Evolutionary conservation across 2,113 vertebrate genomes (phyloP).

Genomic region (Anoplopoma fimbria): DNA sequence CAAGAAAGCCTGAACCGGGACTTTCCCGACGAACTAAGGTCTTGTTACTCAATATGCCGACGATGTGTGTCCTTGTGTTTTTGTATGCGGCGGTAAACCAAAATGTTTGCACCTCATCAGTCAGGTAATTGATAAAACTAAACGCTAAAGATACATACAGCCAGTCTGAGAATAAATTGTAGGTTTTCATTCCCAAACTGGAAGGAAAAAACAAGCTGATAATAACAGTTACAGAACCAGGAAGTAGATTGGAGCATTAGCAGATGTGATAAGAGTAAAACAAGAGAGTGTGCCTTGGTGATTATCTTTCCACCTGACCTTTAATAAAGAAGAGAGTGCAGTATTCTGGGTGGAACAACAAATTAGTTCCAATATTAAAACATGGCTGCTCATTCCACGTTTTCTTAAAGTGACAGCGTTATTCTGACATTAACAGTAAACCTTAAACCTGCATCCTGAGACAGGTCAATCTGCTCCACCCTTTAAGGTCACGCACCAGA

Average conservation of each 20-base stretch:
- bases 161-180: neutral
- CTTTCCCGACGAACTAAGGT: neutral
- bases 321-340: too few relatives aligned
- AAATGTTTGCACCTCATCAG: neutral
- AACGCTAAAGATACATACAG: constrained; percentile 8
- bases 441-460: neutral
- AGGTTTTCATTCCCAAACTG: constrained; percentile 18
- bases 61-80: constrained; percentile 22
- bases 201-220: constrained; percentile 19
- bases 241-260: neutral
- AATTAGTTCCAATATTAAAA: neutral
- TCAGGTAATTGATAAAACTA: constrained; percentile 10
- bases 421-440: too few relatives aligned
- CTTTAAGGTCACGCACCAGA: neutral
- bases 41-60: neutral
- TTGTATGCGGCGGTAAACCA: neutral
- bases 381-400: too few relatives aligned
- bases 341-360: neutral
- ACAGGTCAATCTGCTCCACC: neutral
- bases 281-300: neutral
- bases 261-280: neutral
- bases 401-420: neutral
- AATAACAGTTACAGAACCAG: neutral
- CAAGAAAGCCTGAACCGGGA: neutral
- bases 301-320: neutral